These are phyloP conservation scores for Pelmatolapia mariae DNA, from an alignment of 2,113 vertebrate species.

Conservation along the genomic window DNA sequence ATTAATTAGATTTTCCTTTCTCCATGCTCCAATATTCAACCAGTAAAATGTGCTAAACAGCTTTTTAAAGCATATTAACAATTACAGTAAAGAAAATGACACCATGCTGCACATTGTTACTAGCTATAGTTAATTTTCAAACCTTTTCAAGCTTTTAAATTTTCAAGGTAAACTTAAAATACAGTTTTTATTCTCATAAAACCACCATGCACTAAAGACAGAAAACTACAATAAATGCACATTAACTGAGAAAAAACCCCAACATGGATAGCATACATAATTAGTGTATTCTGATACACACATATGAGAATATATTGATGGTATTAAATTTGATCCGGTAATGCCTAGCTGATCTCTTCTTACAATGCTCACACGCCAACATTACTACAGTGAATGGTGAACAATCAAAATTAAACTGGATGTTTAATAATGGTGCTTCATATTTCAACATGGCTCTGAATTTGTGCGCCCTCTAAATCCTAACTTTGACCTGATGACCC, in stretches of 20 bases:
- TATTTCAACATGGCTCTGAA: neutral
- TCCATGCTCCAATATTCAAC: neutral
- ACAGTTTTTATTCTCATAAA: neutral
- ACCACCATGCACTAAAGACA: neutral
- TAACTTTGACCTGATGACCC: neutral
- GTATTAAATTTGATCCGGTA: fast-evolving
- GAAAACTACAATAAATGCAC: neutral
- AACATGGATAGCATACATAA: neutral
- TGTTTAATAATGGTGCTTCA: neutral
- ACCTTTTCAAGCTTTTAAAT: neutral
- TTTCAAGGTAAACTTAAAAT: neutral
- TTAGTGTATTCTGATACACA: neutral
- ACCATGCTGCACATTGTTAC: neutral
- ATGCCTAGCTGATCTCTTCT: neutral
- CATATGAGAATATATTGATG: neutral
- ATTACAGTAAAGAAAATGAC: neutral
- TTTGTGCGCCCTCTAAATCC: neutral
- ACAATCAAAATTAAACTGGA: neutral
- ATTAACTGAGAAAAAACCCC: fast-evolving
- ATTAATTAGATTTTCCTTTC: neutral
- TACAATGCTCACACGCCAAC: neutral
- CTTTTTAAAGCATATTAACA: neutral
- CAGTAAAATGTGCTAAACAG: neutral
- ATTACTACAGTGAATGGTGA: neutral
- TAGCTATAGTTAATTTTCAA: neutral